A percentile compares a stretch with the other conserved stretches of the same genome.
Evolutionary conservation across 2,113 vertebrate genomes (phyloP).

Genomic region (Chlorodrepanis virens): DNA sequence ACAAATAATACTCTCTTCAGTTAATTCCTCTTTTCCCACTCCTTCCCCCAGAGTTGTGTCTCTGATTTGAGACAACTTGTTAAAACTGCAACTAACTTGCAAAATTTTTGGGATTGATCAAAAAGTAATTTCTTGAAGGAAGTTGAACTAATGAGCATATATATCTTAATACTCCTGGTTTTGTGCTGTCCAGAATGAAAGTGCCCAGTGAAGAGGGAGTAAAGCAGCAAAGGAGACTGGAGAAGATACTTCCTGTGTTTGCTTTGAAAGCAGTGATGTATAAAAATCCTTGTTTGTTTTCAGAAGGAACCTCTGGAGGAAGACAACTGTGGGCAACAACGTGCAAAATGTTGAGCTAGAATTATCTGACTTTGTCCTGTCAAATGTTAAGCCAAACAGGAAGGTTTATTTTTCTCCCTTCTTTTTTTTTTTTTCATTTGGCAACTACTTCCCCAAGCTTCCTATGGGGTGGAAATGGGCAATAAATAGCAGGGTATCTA

Average conservation of each 20-base stretch:
- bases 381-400: slow-evolving; percentile 74
- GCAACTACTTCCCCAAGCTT: slow-evolving; percentile 71
- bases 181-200: neutral
- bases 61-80: neutral
- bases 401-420: slow-evolving; percentile 61
- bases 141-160: neutral
- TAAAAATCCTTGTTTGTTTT: slow-evolving; percentile 65
- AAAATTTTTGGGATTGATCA: neutral
- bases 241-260: slow-evolving; percentile 32
- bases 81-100: neutral
- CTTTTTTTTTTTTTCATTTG: slow-evolving; percentile 23
- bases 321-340: slow-evolving; percentile 61
- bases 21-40: neutral
- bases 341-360: slow-evolving; percentile 68
- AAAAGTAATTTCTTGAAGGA: neutral
- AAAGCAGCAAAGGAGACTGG: neutral
- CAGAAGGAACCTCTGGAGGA: slow-evolving; percentile 56
- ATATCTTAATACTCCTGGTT: neutral
- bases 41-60: neutral
- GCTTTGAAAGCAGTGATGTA: slow-evolving; percentile 59
- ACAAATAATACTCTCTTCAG: neutral
- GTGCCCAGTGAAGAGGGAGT: neutral
- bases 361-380: slow-evolving; percentile 73
- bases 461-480: slow-evolving; percentile 75
- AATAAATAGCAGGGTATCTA: slow-evolving; percentile 82